Conservation (phyloP, 2,113 vertebrate species). For the Anolis sagrei region DNA sequence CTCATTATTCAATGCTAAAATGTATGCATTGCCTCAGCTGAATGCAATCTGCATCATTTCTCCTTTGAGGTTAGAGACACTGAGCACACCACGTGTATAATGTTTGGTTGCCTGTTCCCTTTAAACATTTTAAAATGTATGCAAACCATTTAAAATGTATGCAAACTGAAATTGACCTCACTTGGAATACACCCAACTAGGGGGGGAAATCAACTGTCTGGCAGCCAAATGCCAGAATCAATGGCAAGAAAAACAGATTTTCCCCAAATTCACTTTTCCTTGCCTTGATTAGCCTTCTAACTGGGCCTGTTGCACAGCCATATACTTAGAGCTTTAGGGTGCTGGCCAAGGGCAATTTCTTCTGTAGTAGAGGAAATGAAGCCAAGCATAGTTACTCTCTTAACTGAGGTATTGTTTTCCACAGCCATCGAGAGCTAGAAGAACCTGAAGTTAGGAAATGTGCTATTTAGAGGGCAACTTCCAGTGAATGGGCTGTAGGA, state of each 20-base stretch:
- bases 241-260: background rate
- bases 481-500: too few species aligned
- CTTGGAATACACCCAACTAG: background rate
- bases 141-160: background rate
- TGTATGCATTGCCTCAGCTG: background rate
- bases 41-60: background rate
- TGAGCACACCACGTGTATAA: background rate
- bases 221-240: background rate
- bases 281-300: background rate
- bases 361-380: background rate
- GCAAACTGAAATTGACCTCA: background rate
- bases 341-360: background rate
- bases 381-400: background rate
- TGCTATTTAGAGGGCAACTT: too few species aligned
- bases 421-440: background rate
- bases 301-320: background rate
- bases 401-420: background rate
- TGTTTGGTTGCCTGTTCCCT: background rate
- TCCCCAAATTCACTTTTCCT: background rate
- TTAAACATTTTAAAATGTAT: background rate
- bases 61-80: background rate
- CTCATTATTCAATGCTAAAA: background rate
- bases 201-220: too few species aligned
- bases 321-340: background rate
- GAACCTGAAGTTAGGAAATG: background rate